These are phyloP conservation scores for Antheraea yamamai DNA, from an alignment of 2,888 invertebrate species.

Conservation along the genomic window DNA sequence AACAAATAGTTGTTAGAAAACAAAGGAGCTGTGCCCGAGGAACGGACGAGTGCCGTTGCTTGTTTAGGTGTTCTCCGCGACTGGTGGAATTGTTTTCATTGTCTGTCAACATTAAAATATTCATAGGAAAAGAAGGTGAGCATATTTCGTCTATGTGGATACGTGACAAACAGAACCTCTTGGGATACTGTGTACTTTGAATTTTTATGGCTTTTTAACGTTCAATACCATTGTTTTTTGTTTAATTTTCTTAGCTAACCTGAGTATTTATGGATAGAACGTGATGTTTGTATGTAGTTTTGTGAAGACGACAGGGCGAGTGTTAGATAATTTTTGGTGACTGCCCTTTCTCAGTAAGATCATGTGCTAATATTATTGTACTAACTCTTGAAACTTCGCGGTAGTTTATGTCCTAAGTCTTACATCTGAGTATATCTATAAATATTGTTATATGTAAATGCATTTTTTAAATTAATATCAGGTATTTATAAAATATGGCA, in stretches of 20 bases:
- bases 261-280: slow-evolving; percentile 4
- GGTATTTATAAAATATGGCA: not conserved
- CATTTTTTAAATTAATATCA: not conserved
- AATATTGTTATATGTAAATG: too few species aligned
- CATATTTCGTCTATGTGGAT: slow-evolving; percentile 37
- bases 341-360: slow-evolving; percentile 43
- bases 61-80: slow-evolving; percentile 70
- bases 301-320: not conserved
- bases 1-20: slow-evolving; percentile 73
- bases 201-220: slow-evolving; percentile 36
- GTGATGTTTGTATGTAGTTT: slow-evolving; percentile 23
- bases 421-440: not conserved
- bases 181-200: slow-evolving; percentile 25
- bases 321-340: slow-evolving; percentile 37
- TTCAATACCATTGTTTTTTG: slow-evolving; percentile 30
- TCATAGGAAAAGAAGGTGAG: slow-evolving; percentile 57
- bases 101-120: slow-evolving; percentile 54
- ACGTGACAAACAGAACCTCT: slow-evolving; percentile 23
- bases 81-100: slow-evolving; percentile 61
- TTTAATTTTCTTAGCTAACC: slow-evolving; percentile 24
- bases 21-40: slow-evolving; percentile 63
- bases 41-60: slow-evolving; percentile 57
- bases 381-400: slow-evolving; percentile 40
- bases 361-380: slow-evolving; percentile 66
- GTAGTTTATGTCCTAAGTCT: slow-evolving; percentile 18